Conservation (phyloP, 2,113 vertebrate species). For the Microtus oregoni region DNA sequence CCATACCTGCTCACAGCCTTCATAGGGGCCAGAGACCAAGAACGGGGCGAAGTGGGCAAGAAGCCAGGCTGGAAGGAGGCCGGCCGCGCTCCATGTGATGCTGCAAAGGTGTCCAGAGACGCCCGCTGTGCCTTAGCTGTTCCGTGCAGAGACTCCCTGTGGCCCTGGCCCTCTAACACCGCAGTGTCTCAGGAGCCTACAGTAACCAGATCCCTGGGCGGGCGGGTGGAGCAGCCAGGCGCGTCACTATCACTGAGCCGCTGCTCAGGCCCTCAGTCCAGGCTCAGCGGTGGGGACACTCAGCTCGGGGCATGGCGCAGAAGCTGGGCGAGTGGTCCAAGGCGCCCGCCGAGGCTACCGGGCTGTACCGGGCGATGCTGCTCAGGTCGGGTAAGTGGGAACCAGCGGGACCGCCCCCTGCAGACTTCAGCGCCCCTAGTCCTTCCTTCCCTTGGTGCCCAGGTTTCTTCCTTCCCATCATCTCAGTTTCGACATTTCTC, state of each 20-base stretch:
- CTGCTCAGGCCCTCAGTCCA: not conserved
- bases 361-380: conserved; percentile 88
- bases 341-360: conserved; percentile 82
- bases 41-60: not conserved
- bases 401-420: accelerated
- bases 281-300: not conserved
- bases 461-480: not conserved
- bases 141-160: not conserved
- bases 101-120: not conserved
- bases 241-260: not conserved
- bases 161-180: not conserved
- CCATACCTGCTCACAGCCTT: not conserved
- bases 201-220: conserved; percentile 62
- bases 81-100: not conserved
- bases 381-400: conserved; percentile 90
- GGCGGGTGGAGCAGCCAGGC: not conserved
- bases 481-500: not conserved
- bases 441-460: not conserved
- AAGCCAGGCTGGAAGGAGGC: not conserved
- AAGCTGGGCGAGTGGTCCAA: conserved; percentile 81
- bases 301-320: conserved; percentile 84
- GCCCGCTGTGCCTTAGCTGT: not conserved
- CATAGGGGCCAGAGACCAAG: not conserved
- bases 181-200: not conserved
- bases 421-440: no score